Evolutionary conservation across 2,797 vertebrate genomes (phyloP), one percentile per base, ranked within the genome.

Genomic region (Danionella dracula): DNA sequence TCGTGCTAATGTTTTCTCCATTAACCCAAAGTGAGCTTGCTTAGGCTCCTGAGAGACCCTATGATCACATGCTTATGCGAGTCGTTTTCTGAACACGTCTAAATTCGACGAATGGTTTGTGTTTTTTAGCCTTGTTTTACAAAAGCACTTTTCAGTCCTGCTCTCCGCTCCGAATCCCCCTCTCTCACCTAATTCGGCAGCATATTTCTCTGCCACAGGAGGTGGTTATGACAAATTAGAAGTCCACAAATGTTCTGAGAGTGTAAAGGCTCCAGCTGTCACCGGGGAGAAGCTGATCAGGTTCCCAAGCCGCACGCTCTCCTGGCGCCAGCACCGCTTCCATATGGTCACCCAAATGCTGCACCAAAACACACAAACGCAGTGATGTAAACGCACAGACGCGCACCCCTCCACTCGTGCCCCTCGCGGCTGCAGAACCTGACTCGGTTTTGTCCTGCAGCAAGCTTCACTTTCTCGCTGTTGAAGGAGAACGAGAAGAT

Each of bases 201-300:
- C 95, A 98, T 96, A 94, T 98, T 99, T 97, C 87, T 85, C 88
- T 97, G 91, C 95, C 94, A 95, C 94, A 94, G 95, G 95, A 97
- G 96, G 95, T 94, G 92, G 93, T 95, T 95, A 96, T 98, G 96
- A 99, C 95, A 97, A 98, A 99, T 99, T 98, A 97, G 93, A 95
- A 98, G 95, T 92, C 93, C 94, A 92, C 93, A 93, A 93, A 94
- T 96, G 95, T 93, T 97, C 93, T 92, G 93, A 95, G 94, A 94
- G 94, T 95, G 92, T 93, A 94, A 94, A 97, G 92, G 90, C 93
- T 89, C 93, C 95, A 98, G 95, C 96, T 99, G 96, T 98, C 96
- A 95, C 92, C 82, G 81, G 93, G 93, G 94, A 97, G 92, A 92
- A 89, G 89, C 90, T 94, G 96, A 98, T 98, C 95, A 93, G 93